Evolutionary conservation across 2,113 vertebrate species (phyloP), one percentile per base, ranked within the genome.

Genomic region (Felis chaus): DNA sequence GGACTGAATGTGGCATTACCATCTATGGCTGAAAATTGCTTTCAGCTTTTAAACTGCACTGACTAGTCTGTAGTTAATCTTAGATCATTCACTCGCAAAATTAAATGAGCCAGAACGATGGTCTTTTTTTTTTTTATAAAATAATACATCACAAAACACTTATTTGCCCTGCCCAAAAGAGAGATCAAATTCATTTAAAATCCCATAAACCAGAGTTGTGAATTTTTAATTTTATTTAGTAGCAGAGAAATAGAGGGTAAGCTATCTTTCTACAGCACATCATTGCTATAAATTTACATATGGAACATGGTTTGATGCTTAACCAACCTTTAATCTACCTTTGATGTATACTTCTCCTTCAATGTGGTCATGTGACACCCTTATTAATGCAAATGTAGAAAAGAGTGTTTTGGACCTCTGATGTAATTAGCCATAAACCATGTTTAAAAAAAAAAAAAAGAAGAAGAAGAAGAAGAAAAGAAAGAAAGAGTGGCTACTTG

Each of bases 141-240:
- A 99, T 99, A 99, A 99, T 98, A 98, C 98, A 99, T 99, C 98
- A 99, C 99, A 99, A 99, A 99, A 99, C 98, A 99, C 98, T 99
- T 99, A 99, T 99, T 99, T 99, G 99, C 99, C 99, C 98, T 99
- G 99, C 99, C 99, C 99, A 99, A 99, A 99, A 99, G 99, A 99
- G 98, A 99, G 98, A 99, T 98, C 98, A 98, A 98, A 99, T 99
- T 99, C 99, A 99, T 99, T 99, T 99, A 99, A 99, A 99, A 99
- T 99, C 99, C 98, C 97, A 99, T 99, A 99, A 99, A 99, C 98
- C 95, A 97, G 98, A 98, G 98, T 99, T 98, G 99, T 99, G 99
- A 99, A 99, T 99, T 99, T 99, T 99, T 99, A 99, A 99, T 99
- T 99, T 99, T 99, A 99, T 99, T 99, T 99, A 99, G 99, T 99